Evolutionary conservation across 2,797 vertebrate species (phyloP).

Genomic region (Gymnothorax javanicus): DNA sequence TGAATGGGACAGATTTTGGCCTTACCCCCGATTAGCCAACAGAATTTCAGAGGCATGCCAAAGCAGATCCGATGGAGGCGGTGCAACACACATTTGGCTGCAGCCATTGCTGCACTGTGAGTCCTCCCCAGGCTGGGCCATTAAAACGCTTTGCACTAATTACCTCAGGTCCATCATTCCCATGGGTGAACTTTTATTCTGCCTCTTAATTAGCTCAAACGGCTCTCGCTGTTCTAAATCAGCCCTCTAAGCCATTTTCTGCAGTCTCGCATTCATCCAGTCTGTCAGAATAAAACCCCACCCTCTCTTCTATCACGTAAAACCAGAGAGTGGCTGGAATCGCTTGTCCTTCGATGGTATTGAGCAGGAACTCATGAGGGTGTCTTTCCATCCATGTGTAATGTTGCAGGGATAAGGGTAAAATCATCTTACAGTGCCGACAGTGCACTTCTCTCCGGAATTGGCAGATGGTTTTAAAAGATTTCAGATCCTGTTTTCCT

Average conservation of each 20-base stretch:
- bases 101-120: neutral
- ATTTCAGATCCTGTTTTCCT: neutral
- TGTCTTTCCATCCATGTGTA: neutral
- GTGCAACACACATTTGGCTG: neutral
- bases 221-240: neutral
- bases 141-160: neutral
- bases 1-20: neutral
- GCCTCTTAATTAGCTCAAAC: neutral
- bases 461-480: neutral
- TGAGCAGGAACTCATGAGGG: neutral
- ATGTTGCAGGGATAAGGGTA: neutral
- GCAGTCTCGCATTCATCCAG: neutral
- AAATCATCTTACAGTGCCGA: neutral
- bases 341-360: neutral
- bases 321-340: neutral
- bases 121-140: neutral
- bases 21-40: neutral
- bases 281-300: neutral
- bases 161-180: neutral
- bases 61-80: neutral
- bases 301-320: neutral
- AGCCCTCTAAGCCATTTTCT: neutral
- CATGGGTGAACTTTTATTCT: neutral
- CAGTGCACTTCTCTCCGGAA: neutral
- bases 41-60: neutral